Percentiles rank a stretch among this genome's conserved stretches.
These are phyloP conservation scores for Thomomys bottae DNA, from an alignment of 2,113 vertebrate species.

Conservation along the genomic window DNA sequence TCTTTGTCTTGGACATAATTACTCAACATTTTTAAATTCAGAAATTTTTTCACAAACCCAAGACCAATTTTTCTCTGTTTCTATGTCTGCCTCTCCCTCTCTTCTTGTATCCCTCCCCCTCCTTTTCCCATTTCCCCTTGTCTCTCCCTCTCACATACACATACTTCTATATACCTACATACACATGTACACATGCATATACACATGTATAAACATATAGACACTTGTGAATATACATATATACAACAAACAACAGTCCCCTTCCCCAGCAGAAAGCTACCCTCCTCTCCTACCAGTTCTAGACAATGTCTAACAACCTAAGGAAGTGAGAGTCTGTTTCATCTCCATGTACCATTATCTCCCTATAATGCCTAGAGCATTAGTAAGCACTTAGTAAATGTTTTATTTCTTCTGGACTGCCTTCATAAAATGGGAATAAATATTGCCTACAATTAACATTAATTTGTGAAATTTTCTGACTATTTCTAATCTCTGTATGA, in stretches of 20 bases:
- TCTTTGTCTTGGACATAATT: background rate
- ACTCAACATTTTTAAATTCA: background rate
- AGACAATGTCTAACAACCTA: background rate
- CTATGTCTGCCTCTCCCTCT: background rate
- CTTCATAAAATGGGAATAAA: slow-evolving; percentile 43
- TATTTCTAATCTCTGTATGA: slow-evolving; percentile 48
- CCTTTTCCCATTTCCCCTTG: background rate
- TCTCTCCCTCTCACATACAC: too few relatives aligned
- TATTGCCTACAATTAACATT: slow-evolving; percentile 73
- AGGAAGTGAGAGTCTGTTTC: background rate
- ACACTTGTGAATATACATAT: too few relatives aligned
- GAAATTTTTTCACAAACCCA: background rate
- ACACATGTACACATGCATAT: too few relatives aligned
- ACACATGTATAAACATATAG: too few relatives aligned
- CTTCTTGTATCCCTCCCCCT: background rate
- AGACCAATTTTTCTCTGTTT: background rate
- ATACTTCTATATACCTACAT: too few relatives aligned
- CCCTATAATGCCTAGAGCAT: background rate
- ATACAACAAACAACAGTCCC: background rate
- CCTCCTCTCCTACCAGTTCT: too few relatives aligned
- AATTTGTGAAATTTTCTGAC: slow-evolving; percentile 64
- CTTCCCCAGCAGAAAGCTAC: background rate
- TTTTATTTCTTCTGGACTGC: background rate
- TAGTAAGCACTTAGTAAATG: background rate
- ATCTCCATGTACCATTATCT: too few relatives aligned